A percentile compares a stretch with the other conserved stretches of the same genome.
Conservation (phyloP, 2,888 invertebrate species). For the Mesopsocus fuscifrons region DNA sequence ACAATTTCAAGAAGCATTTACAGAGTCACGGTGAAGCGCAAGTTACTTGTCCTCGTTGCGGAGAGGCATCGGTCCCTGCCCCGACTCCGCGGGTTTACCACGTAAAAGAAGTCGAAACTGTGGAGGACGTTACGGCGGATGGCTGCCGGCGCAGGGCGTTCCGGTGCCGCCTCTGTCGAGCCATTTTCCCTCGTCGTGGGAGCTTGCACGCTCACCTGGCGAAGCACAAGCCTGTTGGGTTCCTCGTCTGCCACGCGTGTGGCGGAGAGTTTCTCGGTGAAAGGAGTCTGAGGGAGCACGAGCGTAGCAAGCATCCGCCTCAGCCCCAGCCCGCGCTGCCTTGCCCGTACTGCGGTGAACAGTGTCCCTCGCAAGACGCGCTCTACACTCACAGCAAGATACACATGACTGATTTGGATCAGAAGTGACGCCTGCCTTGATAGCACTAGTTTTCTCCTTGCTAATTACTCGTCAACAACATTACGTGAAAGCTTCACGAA, state of each 20-base stretch:
- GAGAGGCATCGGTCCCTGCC: background rate
- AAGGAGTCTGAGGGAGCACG: constrained; percentile 1
- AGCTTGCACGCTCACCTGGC: background rate
- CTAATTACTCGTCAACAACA: too few species aligned
- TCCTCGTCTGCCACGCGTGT: background rate
- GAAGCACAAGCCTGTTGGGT: constrained; percentile 1
- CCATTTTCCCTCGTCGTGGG: background rate
- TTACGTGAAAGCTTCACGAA: too few species aligned
- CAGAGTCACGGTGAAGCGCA: background rate
- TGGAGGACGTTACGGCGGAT: background rate
- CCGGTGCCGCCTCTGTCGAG: constrained; percentile 1
- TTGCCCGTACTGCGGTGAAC: constrained; percentile 4
- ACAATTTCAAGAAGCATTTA: constrained; percentile 6
- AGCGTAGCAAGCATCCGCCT: background rate
- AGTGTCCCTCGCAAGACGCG: constrained; percentile 1
- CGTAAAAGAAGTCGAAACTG: constrained; percentile 4
- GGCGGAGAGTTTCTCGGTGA: constrained; percentile 4
- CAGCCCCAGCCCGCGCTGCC: background rate
- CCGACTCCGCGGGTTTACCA: background rate
- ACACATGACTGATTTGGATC: background rate
- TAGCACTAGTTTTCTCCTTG: too few species aligned
- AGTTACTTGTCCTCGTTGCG: background rate
- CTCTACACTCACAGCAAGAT: constrained; percentile 9
- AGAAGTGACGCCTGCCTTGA: background rate
- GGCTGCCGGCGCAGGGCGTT: background rate